Conservation (phyloP, 1,140 invertebrate species). For the Marisa cornuarietis region DNA sequence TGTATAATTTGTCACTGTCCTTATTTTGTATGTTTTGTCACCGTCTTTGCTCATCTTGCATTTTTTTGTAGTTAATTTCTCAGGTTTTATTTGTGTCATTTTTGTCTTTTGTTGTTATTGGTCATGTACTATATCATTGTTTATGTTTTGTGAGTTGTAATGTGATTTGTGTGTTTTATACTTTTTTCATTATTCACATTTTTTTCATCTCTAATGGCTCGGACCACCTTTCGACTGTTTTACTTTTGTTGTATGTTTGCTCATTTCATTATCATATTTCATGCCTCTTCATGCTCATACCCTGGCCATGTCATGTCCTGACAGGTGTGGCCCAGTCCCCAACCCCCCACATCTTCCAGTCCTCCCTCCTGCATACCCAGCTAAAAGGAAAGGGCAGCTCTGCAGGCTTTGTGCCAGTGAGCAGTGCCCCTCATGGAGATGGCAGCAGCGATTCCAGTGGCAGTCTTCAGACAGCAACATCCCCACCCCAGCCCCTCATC, state of each 20-base stretch:
- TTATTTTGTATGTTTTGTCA: neutral
- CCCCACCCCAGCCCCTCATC: conserved; percentile 34
- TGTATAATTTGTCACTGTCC: neutral
- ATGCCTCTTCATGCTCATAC: neutral
- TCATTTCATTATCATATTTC: neutral
- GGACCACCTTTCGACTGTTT: neutral
- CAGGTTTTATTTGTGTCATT: neutral
- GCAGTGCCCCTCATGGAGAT: neutral
- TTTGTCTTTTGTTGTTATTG: neutral
- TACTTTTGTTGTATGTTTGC: neutral
- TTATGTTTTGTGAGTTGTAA: neutral
- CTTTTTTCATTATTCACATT: neutral
- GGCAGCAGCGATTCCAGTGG: conserved; percentile 29
- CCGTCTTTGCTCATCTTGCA: too few relatives aligned
- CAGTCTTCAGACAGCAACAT: conserved; percentile 39
- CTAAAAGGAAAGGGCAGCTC: neutral
- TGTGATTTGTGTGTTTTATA: neutral
- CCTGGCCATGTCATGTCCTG: conserved; percentile 8
- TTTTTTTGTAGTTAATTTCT: neutral
- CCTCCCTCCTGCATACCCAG: neutral
- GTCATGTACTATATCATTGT: neutral
- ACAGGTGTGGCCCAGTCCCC: conserved; percentile 20
- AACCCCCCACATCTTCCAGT: conserved; percentile 9
- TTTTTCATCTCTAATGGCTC: neutral
- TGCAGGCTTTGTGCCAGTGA: conserved; percentile 7